phyloP scores from a whole-genome alignment of 1,140 invertebrate genomes.

The Steinernema khuongi region DNA sequence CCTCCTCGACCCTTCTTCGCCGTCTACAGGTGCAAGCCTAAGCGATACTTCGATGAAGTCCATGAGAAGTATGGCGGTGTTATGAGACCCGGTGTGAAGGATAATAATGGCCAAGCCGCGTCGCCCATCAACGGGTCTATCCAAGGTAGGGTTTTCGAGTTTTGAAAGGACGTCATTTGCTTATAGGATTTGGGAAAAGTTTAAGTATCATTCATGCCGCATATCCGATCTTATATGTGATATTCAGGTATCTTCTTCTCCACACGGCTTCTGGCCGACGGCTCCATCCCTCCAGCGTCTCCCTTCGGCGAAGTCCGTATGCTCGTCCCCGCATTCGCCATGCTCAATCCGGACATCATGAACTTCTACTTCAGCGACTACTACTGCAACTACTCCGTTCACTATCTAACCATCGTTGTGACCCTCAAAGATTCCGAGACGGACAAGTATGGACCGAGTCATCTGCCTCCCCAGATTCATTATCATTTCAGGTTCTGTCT shows the following conservation, averaged over 20 bases:
- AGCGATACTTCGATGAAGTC: conserved; percentile 54
- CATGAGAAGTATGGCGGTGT: conserved; percentile 29
- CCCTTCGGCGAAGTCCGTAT: conserved; percentile 42
- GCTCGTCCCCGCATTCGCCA: conserved; percentile 23
- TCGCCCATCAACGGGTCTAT: conserved; percentile 48
- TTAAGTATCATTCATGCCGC: background rate
- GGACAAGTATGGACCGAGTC: conserved; percentile 20
- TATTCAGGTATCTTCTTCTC: conserved; percentile 39
- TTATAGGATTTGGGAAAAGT: conserved; percentile 4
- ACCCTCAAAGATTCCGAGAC: conserved; percentile 33
- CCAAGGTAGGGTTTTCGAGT: conserved; percentile 18
- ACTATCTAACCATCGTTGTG: conserved; percentile 40
- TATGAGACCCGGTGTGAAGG: conserved; percentile 54
- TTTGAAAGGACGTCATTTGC: background rate
- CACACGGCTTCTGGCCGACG: conserved; percentile 29
- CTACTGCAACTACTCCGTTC: conserved; percentile 37
- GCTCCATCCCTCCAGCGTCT: conserved; percentile 27
- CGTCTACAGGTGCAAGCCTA: conserved; percentile 55
- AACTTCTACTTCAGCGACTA: conserved; percentile 44
- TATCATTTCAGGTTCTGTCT: conserved; percentile 41
- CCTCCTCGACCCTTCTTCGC: background rate
- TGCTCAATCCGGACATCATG: conserved; percentile 28
- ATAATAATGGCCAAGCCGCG: conserved; percentile 55
- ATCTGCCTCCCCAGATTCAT: background rate
- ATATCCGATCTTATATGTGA: background rate